Percentiles rank a stretch among this genome's conserved stretches.
phyloP scores from a whole-genome alignment of 2,797 vertebrate genomes.

The Lutjanus campechanus region DNA sequence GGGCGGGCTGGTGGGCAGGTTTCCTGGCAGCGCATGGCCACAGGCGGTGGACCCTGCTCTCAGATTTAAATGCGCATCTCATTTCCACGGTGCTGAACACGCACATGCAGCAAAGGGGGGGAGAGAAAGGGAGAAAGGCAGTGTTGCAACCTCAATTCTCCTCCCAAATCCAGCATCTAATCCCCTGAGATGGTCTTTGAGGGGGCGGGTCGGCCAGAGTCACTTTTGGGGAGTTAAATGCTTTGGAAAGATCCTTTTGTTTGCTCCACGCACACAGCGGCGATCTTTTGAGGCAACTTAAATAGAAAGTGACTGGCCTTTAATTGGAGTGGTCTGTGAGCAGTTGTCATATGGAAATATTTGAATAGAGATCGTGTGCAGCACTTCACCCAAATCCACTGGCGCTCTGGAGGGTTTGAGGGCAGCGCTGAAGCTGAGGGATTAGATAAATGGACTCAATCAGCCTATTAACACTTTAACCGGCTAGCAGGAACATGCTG shows the following conservation, averaged over 20 bases:
- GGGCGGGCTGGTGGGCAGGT: constrained; percentile 86
- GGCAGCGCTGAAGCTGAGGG: constrained; percentile 76
- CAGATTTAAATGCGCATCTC: constrained; percentile 98
- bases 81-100: constrained; percentile 93
- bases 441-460: constrained; percentile 88
- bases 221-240: constrained; percentile 82
- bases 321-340: constrained; percentile 84
- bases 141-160: constrained; percentile 89
- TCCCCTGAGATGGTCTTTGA: constrained; percentile 90
- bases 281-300: constrained; percentile 69
- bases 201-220: constrained; percentile 82
- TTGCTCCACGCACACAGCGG: constrained; percentile 85
- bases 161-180: constrained; percentile 89
- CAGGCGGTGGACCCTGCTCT: constrained; percentile 90
- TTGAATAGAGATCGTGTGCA: constrained; percentile 87
- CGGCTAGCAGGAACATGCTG: constrained; percentile 76
- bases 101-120: constrained; percentile 82
- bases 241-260: constrained; percentile 91
- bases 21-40: constrained; percentile 87
- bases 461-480: constrained; percentile 85
- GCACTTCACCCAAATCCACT: constrained; percentile 89
- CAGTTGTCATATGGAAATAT: constrained; percentile 91
- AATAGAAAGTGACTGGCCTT: constrained; percentile 88
- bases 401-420: constrained; percentile 75
- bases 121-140: constrained; percentile 71